Evolutionary conservation across 2,113 vertebrate genomes (phyloP).

Genomic region (Neolamprologus sp.): DNA sequence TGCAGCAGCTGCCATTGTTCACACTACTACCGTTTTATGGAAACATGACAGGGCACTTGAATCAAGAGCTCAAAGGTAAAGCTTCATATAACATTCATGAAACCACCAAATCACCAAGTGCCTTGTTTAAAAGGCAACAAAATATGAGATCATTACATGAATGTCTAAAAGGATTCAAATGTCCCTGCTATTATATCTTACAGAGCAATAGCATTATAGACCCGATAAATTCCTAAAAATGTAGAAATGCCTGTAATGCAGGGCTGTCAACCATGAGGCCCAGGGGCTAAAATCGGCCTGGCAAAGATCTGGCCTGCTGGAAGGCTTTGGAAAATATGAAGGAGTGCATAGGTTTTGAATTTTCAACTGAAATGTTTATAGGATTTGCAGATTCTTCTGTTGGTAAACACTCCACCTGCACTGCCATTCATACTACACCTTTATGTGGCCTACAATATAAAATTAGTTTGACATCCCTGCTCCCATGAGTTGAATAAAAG

Average conservation of each 20-base stretch:
- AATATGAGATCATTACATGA: not conserved
- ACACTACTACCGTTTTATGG: not conserved
- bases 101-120: not conserved
- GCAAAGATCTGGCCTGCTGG: not conserved
- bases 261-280: not conserved
- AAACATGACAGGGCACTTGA: not conserved
- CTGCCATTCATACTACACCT: not conserved
- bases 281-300: not conserved
- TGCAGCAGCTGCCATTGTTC: conserved; percentile 15
- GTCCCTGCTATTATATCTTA: not conserved
- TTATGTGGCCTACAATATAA: not conserved
- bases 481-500: not conserved
- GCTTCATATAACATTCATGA: not conserved
- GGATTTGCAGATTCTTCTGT: not conserved
- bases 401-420: not conserved
- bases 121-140: not conserved
- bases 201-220: not conserved
- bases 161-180: not conserved
- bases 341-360: not conserved
- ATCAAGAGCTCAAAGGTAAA: not conserved
- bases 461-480: not conserved
- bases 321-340: not conserved
- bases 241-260: not conserved
- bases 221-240: not conserved
- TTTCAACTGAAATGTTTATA: not conserved